Conservation (phyloP, 2,797 vertebrate genomes). For the Falco naumanni region DNA sequence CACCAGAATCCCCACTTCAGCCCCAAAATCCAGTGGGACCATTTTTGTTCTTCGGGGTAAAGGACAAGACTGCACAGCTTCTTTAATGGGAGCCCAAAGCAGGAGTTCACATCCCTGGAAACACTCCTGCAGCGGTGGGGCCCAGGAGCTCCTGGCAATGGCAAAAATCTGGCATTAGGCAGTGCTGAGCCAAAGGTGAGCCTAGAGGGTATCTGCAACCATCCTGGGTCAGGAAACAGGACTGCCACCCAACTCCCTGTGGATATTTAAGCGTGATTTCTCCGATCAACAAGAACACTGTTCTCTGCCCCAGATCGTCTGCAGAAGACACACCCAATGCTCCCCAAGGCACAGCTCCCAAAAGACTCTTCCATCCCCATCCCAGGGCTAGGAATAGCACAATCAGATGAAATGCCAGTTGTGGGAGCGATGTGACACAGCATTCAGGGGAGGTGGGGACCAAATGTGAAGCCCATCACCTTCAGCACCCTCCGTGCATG, state of each 20-base stretch:
- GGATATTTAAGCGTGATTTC: background rate
- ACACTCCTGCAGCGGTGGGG: accelerated
- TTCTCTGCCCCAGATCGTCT: background rate
- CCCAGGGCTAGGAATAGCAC: background rate
- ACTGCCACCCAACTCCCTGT: background rate
- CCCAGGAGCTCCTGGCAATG: background rate
- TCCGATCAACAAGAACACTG: background rate
- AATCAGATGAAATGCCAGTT: accelerated
- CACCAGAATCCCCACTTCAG: background rate
- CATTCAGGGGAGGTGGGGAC: background rate
- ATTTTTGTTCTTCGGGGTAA: background rate
- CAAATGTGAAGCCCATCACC: accelerated
- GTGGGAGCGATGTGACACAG: background rate
- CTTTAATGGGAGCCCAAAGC: background rate
- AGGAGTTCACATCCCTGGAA: background rate
- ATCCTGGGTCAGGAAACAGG: background rate
- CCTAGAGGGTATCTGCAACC: background rate
- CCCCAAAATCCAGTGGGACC: background rate
- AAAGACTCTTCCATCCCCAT: background rate
- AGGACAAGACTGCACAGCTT: too few relatives aligned
- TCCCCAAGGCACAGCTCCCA: background rate
- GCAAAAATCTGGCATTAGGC: accelerated
- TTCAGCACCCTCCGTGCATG: background rate
- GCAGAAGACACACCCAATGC: background rate
- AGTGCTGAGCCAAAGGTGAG: background rate